phyloP scores from a whole-genome alignment of 2,797 vertebrate genomes.

The Psittacula derbiana region DNA sequence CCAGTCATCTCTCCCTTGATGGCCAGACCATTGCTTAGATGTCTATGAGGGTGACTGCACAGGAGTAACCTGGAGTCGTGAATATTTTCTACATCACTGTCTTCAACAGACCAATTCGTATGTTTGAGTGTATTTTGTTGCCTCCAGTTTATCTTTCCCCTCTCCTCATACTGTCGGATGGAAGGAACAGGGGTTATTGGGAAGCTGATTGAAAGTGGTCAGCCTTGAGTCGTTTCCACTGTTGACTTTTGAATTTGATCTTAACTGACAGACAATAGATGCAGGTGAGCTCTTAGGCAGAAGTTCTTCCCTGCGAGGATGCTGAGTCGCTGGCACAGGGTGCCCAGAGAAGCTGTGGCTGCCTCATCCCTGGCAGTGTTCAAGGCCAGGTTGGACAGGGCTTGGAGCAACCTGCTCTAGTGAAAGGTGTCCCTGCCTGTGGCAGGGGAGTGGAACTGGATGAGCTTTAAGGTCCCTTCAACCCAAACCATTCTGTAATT shows the following conservation, averaged over 20 bases:
- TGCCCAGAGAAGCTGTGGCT: background rate
- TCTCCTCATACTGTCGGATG: rapidly evolving
- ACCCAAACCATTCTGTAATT: background rate
- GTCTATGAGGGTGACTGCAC: background rate
- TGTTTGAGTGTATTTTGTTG: background rate
- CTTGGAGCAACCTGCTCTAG: background rate
- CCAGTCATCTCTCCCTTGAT: background rate
- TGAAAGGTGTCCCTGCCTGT: background rate
- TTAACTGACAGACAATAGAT: background rate
- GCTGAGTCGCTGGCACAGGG: background rate
- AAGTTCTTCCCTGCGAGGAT: background rate
- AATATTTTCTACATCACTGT: background rate
- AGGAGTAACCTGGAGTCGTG: background rate
- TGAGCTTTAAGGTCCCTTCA: background rate
- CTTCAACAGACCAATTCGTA: rapidly evolving
- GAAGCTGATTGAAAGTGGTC: background rate
- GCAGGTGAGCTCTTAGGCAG: background rate
- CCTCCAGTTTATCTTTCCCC: background rate
- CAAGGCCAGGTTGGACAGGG: background rate
- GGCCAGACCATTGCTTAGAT: background rate
- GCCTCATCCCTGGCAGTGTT: background rate
- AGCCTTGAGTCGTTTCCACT: background rate
- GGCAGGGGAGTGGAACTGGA: background rate
- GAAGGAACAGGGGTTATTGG: background rate
- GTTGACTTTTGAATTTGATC: background rate